Base-by-base conservation (phyloP, 2,113 vertebrate genomes). In the Ageneiosus marmoratus region DNA sequence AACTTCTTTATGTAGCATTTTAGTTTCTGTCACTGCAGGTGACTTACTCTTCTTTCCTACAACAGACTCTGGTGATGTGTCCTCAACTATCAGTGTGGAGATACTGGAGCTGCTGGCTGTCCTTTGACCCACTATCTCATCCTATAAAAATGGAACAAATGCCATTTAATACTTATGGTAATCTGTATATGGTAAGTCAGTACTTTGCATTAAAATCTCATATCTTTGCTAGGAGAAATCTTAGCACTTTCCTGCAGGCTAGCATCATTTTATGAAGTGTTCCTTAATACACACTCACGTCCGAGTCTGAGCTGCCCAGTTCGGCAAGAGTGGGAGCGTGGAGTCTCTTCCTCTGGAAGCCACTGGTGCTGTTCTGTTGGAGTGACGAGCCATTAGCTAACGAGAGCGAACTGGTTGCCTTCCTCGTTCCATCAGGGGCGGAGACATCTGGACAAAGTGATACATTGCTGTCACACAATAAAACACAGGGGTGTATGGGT, bases 231-330 rank as follows among this genome's bases (percentile, higher is more conserved):
- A 60, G 56, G 13, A 15, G 27, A 29, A 15, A 29, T 65, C 29
- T 63, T 65, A 65, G 63, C 32, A 34, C 6, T 65, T 5, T 27
- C 18, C 62, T 51, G 53, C n/a, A n/a, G 48, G 44, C 41, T 69
- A n/a, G 41, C 41, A n/a, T 46, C 27, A 3, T 65, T 65, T 62
- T 56, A 56, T 24, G 55, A 24, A 24, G 55, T 24, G 8, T 29
- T 46, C 20, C 48, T 63, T 48, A n/a, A 46, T 34, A 63, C 20
- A 63, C 77, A 86, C 95, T 93, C 72, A 99, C 98, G 88, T 99
- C 98, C 0, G 97, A 99, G 89, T 99, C 98, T 0, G 97, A 98
- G 92, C 95, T 98, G 90, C 95, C 95, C 81, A 99, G 92, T 88
- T 99, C 98, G 0, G 98, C 93, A 50, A 99, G 88, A 0, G 97